Conservation (phyloP, 1,140 invertebrate genomes). For the Drosophila ohnishii region DNA sequence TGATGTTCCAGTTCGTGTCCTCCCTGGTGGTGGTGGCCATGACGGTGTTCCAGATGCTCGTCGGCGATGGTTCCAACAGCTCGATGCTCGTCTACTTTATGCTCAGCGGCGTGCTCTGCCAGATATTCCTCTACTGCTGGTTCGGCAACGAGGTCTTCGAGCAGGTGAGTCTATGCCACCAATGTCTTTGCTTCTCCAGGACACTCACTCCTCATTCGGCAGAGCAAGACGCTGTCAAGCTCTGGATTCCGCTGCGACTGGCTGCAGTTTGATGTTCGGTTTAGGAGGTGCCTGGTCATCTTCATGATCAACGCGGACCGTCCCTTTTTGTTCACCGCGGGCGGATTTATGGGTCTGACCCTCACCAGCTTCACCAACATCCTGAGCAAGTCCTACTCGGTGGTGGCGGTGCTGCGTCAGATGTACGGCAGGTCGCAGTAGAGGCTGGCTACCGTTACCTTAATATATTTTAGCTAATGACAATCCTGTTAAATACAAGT, state of each 20-base stretch:
- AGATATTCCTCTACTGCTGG: slow-evolving; percentile 73
- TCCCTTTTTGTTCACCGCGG: slow-evolving; percentile 71
- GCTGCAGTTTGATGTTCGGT: slow-evolving; percentile 46
- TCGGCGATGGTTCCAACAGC: slow-evolving; percentile 53
- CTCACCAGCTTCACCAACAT: slow-evolving; percentile 66
- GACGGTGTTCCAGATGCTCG: slow-evolving; percentile 68
- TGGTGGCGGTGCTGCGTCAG: slow-evolving; percentile 66
- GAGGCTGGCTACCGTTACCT: background rate
- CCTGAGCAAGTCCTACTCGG: slow-evolving; percentile 68
- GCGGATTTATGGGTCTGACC: slow-evolving; percentile 67
- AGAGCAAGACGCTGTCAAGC: slow-evolving; percentile 52
- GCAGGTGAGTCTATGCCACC: slow-evolving; percentile 40
- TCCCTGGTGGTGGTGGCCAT: slow-evolving; percentile 67
- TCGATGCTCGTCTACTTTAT: slow-evolving; percentile 62
- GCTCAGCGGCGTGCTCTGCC: slow-evolving; percentile 60
- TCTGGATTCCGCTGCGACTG: slow-evolving; percentile 61
- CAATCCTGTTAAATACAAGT: background rate
- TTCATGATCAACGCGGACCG: slow-evolving; percentile 67
- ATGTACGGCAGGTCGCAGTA: slow-evolving; percentile 44
- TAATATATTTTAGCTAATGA: background rate
- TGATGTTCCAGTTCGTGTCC: slow-evolving; percentile 67
- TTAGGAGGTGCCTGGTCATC: slow-evolving; percentile 49
- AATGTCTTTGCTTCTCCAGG: slow-evolving; percentile 13
- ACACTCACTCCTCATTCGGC: background rate
- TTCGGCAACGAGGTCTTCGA: slow-evolving; percentile 73